phyloP scores from a whole-genome alignment of 2,113 vertebrate genomes.

The Lonchura striata region DNA sequence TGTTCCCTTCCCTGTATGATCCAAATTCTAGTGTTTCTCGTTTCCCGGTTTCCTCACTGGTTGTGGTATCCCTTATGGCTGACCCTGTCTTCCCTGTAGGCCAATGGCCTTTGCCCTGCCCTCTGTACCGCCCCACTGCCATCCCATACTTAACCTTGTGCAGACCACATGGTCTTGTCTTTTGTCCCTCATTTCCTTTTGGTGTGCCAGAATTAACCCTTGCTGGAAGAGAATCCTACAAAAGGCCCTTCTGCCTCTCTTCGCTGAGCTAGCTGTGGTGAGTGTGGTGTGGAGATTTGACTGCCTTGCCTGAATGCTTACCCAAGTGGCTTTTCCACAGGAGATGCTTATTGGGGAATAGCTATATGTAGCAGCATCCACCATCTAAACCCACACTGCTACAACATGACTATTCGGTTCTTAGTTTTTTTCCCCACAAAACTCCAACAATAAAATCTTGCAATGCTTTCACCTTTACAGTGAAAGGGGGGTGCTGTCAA shows the following conservation, averaged over 20 bases:
- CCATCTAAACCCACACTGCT: background rate
- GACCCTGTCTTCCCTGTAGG: background rate
- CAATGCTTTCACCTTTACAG: background rate
- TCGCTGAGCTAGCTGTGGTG: accelerated
- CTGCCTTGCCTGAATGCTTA: background rate
- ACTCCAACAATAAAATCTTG: background rate
- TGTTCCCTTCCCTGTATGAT: background rate
- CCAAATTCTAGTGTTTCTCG: background rate
- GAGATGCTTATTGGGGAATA: background rate
- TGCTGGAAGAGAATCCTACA: background rate
- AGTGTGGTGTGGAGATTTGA: background rate
- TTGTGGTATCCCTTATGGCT: background rate
- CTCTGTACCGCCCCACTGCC: background rate
- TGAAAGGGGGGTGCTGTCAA: background rate
- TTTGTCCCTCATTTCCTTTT: background rate
- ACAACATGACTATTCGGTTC: background rate
- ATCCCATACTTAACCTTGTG: background rate
- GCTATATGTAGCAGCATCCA: background rate
- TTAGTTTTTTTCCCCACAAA: background rate
- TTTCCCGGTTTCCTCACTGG: background rate
- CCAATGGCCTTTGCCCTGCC: background rate
- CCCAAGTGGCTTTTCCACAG: too few species aligned
- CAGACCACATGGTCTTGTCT: background rate
- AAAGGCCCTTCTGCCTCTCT: background rate
- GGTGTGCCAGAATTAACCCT: background rate